A percentile compares a stretch with the other conserved stretches of the same genome.
phyloP scores from a whole-genome alignment of 2,888 invertebrate species.

The Empis stercorea region DNA sequence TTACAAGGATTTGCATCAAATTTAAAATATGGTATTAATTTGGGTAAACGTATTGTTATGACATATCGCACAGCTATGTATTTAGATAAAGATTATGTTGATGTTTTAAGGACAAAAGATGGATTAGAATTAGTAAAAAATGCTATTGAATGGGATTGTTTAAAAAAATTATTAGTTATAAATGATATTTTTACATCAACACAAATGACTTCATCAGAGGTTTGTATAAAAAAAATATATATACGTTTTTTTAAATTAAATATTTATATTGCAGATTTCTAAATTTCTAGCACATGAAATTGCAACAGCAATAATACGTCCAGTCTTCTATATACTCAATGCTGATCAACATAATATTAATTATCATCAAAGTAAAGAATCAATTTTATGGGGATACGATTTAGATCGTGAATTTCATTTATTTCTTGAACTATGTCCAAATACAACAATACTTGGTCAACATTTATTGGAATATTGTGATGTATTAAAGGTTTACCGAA shows the following conservation, averaged over 20 bases:
- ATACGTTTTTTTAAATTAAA: not conserved
- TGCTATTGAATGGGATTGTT: slow-evolving; percentile 39
- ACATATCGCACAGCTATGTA: slow-evolving; percentile 44
- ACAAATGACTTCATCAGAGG: slow-evolving; percentile 39
- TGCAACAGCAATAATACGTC: slow-evolving; percentile 36
- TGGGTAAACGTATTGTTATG: slow-evolving; percentile 42
- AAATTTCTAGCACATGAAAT: slow-evolving; percentile 45
- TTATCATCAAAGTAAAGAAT: slow-evolving; percentile 20
- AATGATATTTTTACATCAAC: slow-evolving; percentile 45
- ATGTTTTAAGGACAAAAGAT: slow-evolving; percentile 40
- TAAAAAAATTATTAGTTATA: slow-evolving; percentile 45
- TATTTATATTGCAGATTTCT: slow-evolving; percentile 34
- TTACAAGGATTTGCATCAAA: slow-evolving; percentile 40
- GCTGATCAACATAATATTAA: slow-evolving; percentile 23
- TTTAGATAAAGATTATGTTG: slow-evolving; percentile 43
- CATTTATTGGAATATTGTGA: slow-evolving; percentile 37
- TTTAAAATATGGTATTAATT: slow-evolving; percentile 39
- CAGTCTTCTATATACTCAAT: slow-evolving; percentile 34
- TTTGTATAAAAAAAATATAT: slow-evolving; percentile 14
- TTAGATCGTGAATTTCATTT: slow-evolving; percentile 39
- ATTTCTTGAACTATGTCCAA: slow-evolving; percentile 39
- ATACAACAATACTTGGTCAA: slow-evolving; percentile 40
- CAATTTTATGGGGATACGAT: slow-evolving; percentile 39
- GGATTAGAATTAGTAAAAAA: slow-evolving; percentile 40
- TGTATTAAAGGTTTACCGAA: slow-evolving; percentile 29